Base-by-base conservation (phyloP, 1,140 invertebrate genomes). In the Sycophila sp. region DNA sequence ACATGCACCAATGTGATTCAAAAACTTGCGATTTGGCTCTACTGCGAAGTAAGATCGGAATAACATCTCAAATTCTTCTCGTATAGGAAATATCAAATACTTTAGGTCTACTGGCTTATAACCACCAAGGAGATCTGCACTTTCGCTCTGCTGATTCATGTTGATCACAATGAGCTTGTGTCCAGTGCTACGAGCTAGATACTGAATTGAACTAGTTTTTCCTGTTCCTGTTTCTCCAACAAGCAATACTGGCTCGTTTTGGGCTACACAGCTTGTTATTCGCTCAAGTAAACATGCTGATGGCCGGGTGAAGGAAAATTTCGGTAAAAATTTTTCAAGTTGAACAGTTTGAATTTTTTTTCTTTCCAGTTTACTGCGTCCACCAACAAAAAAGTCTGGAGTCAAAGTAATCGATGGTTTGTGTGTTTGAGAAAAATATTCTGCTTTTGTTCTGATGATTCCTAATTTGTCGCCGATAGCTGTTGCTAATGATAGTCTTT, bases 91-190 rank as follows among this genome's bases (percentile, higher is more conserved):
- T 5, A 99, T 90, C 0, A 97, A 87, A 77, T 92, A 92, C 80
- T 93, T 94, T 2, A 98, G 79, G 84, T 98, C 96, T 0, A 99
- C 93, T 0, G 98, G 98, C 85, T 99, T 99, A 77, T 95, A 99
- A 2, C 98, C 98, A 76, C 98, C 98, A 1, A 99, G 87, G 11
- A 99, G 87, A 89, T 99, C 98, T 2, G 94, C 91, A 55, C 94
- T 96, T 86, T 99, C 98, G 75, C 95, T 98, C 83, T 99, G 98
- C 82, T 99, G 98, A 82, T 98, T 99, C 93, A 99, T 95, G 83
- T 99, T 99, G n/a, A 99, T 94, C 0, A 99, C 97, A 42, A 94
- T 88, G 13, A 99, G 86, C 80, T 93, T 94, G 73, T 96, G 91
- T 13, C 94, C 92, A 0, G 93, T 91, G 72, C 92, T 90, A 72